Base-by-base conservation (phyloP, 1,140 invertebrate genomes). In the Lithobius niger region DNA sequence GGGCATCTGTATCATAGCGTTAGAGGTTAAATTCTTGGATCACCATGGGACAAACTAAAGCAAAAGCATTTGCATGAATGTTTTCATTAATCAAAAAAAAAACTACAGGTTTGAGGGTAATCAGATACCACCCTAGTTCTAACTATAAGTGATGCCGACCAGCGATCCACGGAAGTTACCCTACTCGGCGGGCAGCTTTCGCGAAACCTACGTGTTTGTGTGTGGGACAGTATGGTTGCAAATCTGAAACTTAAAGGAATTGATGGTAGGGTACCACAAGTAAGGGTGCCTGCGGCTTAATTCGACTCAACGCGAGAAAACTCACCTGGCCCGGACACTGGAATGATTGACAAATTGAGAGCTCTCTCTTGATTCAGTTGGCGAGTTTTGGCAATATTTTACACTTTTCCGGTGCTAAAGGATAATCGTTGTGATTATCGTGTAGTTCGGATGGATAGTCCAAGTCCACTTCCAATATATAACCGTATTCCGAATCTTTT, bases 211-310 rank as follows among this genome's bases (percentile, higher is more conserved):
- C 85, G 83, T 78, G 76, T 83, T 84, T 82, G 80, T 81, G 81
- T 81, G 86, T 80, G 82, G 81, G 82, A 83, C 77, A 85, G 54
- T 85, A 85, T 86, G 84, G 82, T 86, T 82, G 82, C 84, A 88
- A 88, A 82, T 81, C 82, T 87, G 84, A 86, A 88, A 87, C 83
- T 85, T 74, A 74, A 76, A 76, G 74, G 65, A 74, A 75, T 74
- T 59, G 56, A 59, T 54, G 80, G 81, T 82, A 82, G 79, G 78
- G 79, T 79, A 86, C 83, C 83, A 86, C 82, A 82, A 86, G 83
- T 81, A 86, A 82, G 84, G 81, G 82, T 84, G 82, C 82, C 82
- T 86, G 83, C 80, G 81, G 84, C 83, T 84, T 84, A 85, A 88
- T 87, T 88, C 87, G 83, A 88, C 83, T 88, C 83, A 83, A 82